Conservation (phyloP, 2,797 vertebrate genomes). For the Todus mexicanus region DNA sequence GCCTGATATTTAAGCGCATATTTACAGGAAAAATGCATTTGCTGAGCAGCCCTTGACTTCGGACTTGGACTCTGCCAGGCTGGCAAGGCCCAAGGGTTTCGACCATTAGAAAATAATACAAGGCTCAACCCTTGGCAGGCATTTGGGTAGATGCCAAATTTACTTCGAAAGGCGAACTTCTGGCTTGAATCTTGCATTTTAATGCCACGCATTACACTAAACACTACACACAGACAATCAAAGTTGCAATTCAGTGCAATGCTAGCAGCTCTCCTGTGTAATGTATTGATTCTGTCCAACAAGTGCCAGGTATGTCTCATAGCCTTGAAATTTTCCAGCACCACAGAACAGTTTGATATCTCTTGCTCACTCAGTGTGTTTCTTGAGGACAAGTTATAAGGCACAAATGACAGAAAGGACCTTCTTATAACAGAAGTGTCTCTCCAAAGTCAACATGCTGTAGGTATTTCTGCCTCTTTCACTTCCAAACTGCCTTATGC, state of each 20-base stretch:
- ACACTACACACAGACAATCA: neutral
- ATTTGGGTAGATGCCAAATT: neutral
- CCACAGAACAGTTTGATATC: neutral
- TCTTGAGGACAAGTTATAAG: neutral
- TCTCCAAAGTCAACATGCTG: neutral
- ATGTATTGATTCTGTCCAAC: neutral
- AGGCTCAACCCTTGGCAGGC: neutral
- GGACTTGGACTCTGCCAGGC: neutral
- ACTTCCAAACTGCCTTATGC: neutral
- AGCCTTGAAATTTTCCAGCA: neutral
- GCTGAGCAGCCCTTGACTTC: neutral
- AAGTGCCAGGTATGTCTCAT: neutral
- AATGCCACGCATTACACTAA: neutral
- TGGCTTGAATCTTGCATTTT: slow-evolving; percentile 12
- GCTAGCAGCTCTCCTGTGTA: neutral
- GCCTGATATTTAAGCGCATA: neutral
- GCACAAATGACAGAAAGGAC: neutral
- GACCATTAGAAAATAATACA: neutral
- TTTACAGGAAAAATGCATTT: neutral
- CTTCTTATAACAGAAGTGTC: neutral
- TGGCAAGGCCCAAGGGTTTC: neutral
- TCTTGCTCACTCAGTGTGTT: neutral
- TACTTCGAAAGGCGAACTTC: neutral
- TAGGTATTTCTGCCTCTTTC: neutral
- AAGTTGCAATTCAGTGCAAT: neutral